Conservation (phyloP, 53 echinoderm and acorn worm genomes). For the Apostichopus leukothele region DNA sequence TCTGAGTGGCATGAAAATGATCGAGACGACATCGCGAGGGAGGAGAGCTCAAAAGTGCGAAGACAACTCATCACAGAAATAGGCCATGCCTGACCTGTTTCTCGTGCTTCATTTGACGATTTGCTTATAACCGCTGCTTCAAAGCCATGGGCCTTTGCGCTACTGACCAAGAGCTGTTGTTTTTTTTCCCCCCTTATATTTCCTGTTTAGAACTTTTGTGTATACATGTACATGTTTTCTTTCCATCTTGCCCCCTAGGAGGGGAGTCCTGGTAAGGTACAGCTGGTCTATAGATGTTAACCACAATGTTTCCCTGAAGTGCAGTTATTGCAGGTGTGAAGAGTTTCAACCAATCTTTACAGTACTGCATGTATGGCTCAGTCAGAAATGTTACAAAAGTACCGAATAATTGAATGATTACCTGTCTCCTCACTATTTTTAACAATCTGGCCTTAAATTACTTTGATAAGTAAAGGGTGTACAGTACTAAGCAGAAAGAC, state of each 20-base stretch:
- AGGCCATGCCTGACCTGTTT: conserved; percentile 40
- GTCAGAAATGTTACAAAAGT: too few relatives aligned
- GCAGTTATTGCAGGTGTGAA: too few relatives aligned
- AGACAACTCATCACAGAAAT: conserved; percentile 4
- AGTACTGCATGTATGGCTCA: too few relatives aligned
- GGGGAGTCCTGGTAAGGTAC: background rate
- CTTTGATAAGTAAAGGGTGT: too few relatives aligned
- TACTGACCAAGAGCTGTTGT: conserved; percentile 10
- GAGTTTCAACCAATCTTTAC: too few relatives aligned
- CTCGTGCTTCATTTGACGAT: conserved; percentile 38
- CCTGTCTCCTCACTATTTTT: too few relatives aligned
- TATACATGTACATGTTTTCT: background rate
- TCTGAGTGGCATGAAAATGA: conserved; percentile 37
- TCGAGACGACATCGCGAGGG: background rate
- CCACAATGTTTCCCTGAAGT: too few relatives aligned
- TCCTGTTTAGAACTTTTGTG: background rate
- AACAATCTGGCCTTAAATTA: too few relatives aligned
- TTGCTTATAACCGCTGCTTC: conserved; percentile 25
- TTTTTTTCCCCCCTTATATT: background rate
- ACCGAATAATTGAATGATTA: too few relatives aligned
- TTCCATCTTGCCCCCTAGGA: background rate
- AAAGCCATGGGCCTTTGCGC: background rate
- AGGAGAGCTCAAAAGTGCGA: conserved; percentile 1
- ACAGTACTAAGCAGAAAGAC: too few relatives aligned
- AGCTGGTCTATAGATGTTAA: too few relatives aligned